phyloP scores from a whole-genome alignment of 2,797 vertebrate species.

The Melanotaenia nigrans region DNA sequence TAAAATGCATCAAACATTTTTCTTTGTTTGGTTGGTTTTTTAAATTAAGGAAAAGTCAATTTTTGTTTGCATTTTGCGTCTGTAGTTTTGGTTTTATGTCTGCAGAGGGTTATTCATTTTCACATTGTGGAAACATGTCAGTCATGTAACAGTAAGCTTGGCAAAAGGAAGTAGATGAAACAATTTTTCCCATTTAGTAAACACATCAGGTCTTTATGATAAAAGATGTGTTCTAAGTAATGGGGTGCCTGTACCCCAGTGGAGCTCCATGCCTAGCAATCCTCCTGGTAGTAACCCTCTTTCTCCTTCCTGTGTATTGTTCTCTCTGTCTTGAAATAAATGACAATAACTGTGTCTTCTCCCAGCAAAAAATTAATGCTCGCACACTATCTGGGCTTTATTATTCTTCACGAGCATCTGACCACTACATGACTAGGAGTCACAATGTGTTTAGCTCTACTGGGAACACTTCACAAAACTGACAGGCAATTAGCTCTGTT shows the following conservation, averaged over 20 bases:
- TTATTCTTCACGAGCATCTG: conserved; percentile 48
- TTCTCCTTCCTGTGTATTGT: conserved; percentile 24
- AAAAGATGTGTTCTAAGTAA: not conserved
- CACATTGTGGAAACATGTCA: too few relatives aligned
- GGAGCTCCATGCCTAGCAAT: not conserved
- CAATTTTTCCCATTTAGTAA: too few relatives aligned
- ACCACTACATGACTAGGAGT: conserved; percentile 57
- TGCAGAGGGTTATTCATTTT: too few relatives aligned
- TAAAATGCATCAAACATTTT: too few relatives aligned
- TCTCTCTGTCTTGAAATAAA: conserved; percentile 47
- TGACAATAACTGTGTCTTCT: conserved; percentile 41
- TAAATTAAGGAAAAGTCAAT: not conserved
- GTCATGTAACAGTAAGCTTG: too few relatives aligned
- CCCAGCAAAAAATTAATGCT: conserved; percentile 47
- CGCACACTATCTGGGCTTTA: conserved; percentile 44
- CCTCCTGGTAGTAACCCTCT: not conserved
- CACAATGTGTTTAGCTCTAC: conserved; percentile 63
- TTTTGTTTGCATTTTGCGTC: too few relatives aligned
- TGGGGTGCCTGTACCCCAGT: not conserved
- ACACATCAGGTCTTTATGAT: too few relatives aligned
- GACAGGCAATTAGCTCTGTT: conserved; percentile 78
- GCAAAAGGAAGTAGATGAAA: too few relatives aligned
- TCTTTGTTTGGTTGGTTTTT: not conserved
- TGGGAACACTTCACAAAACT: conserved; percentile 69
- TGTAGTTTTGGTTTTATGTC: too few relatives aligned